A percentile compares a stretch with the other conserved stretches of the same genome.
phyloP scores from a whole-genome alignment of 1,140 invertebrate genomes.

The Eumaeus atala region DNA sequence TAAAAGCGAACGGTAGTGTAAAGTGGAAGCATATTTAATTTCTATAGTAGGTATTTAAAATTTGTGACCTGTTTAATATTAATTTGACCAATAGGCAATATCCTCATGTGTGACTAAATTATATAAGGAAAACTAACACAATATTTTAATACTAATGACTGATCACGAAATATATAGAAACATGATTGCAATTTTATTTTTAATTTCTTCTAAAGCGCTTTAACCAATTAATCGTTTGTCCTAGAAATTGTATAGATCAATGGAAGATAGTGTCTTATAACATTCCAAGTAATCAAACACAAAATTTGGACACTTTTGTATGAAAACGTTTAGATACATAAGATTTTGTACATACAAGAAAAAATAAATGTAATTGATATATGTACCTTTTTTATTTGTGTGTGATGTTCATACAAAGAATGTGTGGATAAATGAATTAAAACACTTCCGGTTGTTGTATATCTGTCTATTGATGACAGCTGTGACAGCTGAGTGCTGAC shows the following conservation, averaged over 20 bases:
- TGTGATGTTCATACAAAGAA: too few species aligned
- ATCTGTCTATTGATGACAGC: too few species aligned
- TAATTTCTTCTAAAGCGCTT: constrained; percentile 33
- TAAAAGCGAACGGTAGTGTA: constrained; percentile 54
- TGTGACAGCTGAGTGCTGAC: too few species aligned
- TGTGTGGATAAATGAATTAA: too few species aligned
- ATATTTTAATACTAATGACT: constrained; percentile 28
- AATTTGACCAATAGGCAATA: constrained; percentile 68
- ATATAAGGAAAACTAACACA: constrained; percentile 22
- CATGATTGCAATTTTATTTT: constrained; percentile 4
- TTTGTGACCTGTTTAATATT: constrained; percentile 59
- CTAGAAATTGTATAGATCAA: constrained; percentile 55
- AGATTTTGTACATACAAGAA: constrained; percentile 74
- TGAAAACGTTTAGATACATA: constrained; percentile 67
- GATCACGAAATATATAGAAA: constrained; percentile 17
- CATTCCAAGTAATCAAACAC: constrained; percentile 71
- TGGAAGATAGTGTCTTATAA: constrained; percentile 70
- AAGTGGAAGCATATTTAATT: constrained; percentile 62
- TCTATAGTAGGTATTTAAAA: constrained; percentile 49
- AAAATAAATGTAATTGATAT: constrained; percentile 74
- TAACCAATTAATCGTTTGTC: constrained; percentile 48
- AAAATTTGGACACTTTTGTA: constrained; percentile 73
- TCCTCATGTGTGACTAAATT: constrained; percentile 33
- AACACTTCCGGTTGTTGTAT: too few species aligned
- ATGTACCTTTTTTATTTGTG: constrained; percentile 40